phyloP scores from a whole-genome alignment of 1,140 invertebrate species.

The Solen grandis region DNA sequence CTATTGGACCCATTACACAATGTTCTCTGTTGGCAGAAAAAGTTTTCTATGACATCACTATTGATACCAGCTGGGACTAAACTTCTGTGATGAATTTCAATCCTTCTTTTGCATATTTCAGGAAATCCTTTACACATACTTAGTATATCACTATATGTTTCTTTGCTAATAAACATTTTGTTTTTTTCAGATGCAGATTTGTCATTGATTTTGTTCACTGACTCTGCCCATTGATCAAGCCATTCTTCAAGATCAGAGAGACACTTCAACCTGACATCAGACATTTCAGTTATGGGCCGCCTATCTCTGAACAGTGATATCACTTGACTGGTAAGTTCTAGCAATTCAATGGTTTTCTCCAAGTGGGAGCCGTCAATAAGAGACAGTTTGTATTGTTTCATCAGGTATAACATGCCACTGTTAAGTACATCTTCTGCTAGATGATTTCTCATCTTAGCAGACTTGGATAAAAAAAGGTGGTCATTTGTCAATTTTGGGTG shows the following conservation, averaged over 20 bases:
- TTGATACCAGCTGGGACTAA: slow-evolving; percentile 52
- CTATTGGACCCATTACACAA: too few species aligned
- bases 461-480: slow-evolving; percentile 41
- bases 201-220: neutral
- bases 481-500: slow-evolving; percentile 55
- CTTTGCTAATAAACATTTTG: slow-evolving; percentile 43
- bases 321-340: slow-evolving; percentile 47
- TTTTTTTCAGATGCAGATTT: slow-evolving; percentile 20
- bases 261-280: slow-evolving; percentile 38
- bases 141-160: slow-evolving; percentile 43
- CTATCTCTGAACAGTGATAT: slow-evolving; percentile 54
- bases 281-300: slow-evolving; percentile 32
- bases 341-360: slow-evolving; percentile 18
- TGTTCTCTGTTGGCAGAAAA: too few species aligned
- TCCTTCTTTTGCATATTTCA: slow-evolving; percentile 47
- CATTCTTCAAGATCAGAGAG: slow-evolving; percentile 36
- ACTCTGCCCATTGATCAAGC: slow-evolving; percentile 42
- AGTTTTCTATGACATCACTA: too few species aligned
- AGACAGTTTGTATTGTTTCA: too few species aligned
- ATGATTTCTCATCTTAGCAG: slow-evolving; percentile 55
- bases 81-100: too few species aligned
- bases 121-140: slow-evolving; percentile 44
- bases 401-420: slow-evolving; percentile 41
- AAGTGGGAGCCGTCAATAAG: slow-evolving; percentile 14
- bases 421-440: slow-evolving; percentile 56